Evolutionary conservation across 2,797 vertebrate species (phyloP).

Genomic region (Notoglanidium macrostoma): DNA sequence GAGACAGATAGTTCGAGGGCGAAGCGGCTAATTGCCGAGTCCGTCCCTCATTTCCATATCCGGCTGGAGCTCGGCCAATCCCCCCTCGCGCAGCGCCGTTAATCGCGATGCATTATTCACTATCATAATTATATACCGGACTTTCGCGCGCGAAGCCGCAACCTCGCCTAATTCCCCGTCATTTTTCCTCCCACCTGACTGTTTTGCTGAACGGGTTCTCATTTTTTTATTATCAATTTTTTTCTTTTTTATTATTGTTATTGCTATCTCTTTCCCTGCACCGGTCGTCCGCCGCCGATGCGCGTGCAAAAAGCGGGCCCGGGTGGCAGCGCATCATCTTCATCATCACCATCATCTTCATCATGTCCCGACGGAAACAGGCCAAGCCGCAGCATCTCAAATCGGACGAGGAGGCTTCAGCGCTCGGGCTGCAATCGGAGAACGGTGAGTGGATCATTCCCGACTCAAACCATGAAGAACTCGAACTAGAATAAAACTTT

Average conservation of each 20-base stretch:
- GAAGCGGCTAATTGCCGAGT: slow-evolving; percentile 91
- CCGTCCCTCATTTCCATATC: slow-evolving; percentile 95
- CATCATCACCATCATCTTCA: slow-evolving; percentile 64
- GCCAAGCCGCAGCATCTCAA: slow-evolving; percentile 98
- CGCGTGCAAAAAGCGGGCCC: slow-evolving; percentile 86
- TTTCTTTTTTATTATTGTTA: slow-evolving; percentile 59
- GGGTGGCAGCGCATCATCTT: slow-evolving; percentile 74
- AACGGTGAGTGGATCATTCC: slow-evolving; percentile 82
- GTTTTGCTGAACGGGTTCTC: slow-evolving; percentile 71
- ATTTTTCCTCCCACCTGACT: slow-evolving; percentile 64
- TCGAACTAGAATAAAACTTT: not conserved
- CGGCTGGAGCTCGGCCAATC: slow-evolving; percentile 96
- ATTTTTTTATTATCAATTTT: slow-evolving; percentile 59
- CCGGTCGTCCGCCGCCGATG: slow-evolving; percentile 78
- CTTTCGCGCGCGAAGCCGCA: slow-evolving; percentile 88
- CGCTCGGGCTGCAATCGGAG: slow-evolving; percentile 85
- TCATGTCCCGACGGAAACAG: slow-evolving; percentile 99
- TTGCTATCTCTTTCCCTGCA: slow-evolving; percentile 44
- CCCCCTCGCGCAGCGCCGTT: slow-evolving; percentile 87
- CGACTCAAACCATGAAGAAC: not conserved
- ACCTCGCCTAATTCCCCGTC: slow-evolving; percentile 76
- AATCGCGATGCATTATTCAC: slow-evolving; percentile 97
- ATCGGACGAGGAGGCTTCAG: slow-evolving; percentile 91
- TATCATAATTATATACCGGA: slow-evolving; percentile 92
- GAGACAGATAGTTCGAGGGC: slow-evolving; percentile 83